phyloP scores from a whole-genome alignment of 2,888 invertebrate genomes.

The Schizotus pectinicornis region DNA sequence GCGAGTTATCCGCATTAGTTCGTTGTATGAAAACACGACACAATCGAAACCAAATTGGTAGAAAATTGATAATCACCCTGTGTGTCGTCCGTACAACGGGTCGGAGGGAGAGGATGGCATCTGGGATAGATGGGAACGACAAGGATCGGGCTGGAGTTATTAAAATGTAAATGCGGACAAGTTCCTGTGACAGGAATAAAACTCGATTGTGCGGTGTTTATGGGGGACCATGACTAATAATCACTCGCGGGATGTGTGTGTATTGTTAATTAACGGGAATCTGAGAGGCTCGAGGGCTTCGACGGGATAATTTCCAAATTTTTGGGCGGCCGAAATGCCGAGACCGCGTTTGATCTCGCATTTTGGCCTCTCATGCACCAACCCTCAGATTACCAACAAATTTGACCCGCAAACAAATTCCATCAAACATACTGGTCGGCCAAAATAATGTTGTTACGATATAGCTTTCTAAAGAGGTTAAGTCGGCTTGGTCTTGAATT shows the following conservation, averaged over 20 bases:
- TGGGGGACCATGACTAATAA: slow-evolving; percentile 49
- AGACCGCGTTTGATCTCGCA: not conserved
- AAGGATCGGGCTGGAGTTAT: slow-evolving; percentile 52
- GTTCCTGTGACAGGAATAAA: slow-evolving; percentile 55
- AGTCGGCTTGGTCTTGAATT: too few relatives aligned
- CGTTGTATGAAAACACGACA: slow-evolving; percentile 54
- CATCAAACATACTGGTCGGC: too few relatives aligned
- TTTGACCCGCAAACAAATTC: too few relatives aligned
- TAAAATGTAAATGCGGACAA: slow-evolving; percentile 52
- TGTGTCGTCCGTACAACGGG: slow-evolving; percentile 47
- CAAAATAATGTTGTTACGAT: too few relatives aligned
- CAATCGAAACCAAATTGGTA: slow-evolving; percentile 60
- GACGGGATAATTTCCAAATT: too few relatives aligned
- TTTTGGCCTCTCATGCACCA: too few relatives aligned
- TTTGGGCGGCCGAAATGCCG: too few relatives aligned
- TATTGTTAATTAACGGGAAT: slow-evolving; percentile 56
- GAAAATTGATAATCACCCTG: slow-evolving; percentile 60
- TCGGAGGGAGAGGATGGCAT: slow-evolving; percentile 39
- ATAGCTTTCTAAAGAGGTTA: too few relatives aligned
- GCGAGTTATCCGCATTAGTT: slow-evolving; percentile 49
- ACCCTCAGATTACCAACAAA: too few relatives aligned
- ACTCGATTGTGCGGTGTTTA: slow-evolving; percentile 53
- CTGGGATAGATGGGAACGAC: slow-evolving; percentile 34
- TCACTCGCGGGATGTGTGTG: slow-evolving; percentile 51
- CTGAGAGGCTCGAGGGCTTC: slow-evolving; percentile 3